Evolutionary conservation across 2,888 invertebrate genomes (phyloP).

Genomic region (Tinea pellionella): DNA sequence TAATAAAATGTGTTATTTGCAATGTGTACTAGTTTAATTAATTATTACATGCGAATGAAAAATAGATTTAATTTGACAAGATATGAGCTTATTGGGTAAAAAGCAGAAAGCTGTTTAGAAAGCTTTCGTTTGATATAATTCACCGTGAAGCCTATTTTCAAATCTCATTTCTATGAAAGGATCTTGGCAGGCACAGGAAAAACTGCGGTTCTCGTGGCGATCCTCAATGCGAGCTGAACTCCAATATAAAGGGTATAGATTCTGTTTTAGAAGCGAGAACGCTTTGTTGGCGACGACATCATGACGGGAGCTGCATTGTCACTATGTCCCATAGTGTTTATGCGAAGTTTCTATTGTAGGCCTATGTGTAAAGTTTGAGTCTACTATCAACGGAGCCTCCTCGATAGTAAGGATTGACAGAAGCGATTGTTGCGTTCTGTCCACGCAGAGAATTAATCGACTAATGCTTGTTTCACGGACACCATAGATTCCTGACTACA

Average conservation of each 20-base stretch:
- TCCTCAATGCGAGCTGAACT: constrained; percentile 20
- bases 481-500: neutral
- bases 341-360: constrained; percentile 53
- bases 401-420: constrained; percentile 10
- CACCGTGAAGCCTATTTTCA: neutral
- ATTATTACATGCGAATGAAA: too few species aligned
- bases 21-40: too few species aligned
- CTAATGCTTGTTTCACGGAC: constrained; percentile 7
- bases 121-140: neutral
- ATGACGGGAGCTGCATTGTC: constrained; percentile 45
- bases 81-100: too few species aligned
- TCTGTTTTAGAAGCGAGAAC: constrained; percentile 29
- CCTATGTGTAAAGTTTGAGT: constrained; percentile 51
- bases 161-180: neutral
- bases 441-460: constrained; percentile 22
- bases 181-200: constrained; percentile 7
- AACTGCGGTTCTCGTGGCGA: constrained; percentile 1
- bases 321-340: constrained; percentile 28
- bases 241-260: constrained; percentile 24
- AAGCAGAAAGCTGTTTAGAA: neutral
- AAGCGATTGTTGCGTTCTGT: constrained; percentile 6
- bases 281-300: constrained; percentile 20
- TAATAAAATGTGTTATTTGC: too few species aligned
- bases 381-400: constrained; percentile 9
- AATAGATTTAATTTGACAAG: too few species aligned